A percentile compares a stretch with the other conserved stretches of the same genome.
These are phyloP conservation scores for Aphaenogaster ashmeadi DNA, from an alignment of 1,140 invertebrate genomes.

Conservation along the genomic window DNA sequence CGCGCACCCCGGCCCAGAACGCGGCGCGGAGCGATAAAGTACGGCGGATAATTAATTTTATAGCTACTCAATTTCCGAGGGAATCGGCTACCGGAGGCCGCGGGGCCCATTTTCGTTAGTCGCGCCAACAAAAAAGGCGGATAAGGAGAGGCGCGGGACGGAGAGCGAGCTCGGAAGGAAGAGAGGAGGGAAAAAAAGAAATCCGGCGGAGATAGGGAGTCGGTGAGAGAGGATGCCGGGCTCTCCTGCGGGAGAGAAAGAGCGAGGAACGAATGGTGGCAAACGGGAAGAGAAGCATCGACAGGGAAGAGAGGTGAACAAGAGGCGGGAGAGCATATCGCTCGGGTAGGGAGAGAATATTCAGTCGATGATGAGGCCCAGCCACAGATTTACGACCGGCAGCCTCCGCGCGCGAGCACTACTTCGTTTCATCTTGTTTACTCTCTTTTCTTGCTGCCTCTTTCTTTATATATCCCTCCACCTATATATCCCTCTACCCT, in stretches of 20 bases:
- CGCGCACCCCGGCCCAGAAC: constrained; percentile 44
- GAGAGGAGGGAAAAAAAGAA: background rate
- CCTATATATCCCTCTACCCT: background rate
- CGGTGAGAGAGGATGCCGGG: background rate
- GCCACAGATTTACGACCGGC: constrained; percentile 85
- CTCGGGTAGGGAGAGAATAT: constrained; percentile 77
- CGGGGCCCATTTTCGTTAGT: constrained; percentile 82
- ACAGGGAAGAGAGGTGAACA: constrained; percentile 29
- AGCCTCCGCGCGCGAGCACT: constrained; percentile 77
- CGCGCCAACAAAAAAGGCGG: constrained; percentile 77
- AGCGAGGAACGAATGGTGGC: background rate
- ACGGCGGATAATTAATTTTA: constrained; percentile 87
- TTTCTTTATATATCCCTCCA: constrained; percentile 50
- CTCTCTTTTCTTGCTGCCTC: constrained; percentile 74
- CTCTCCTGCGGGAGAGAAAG: constrained; percentile 2
- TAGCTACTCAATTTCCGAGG: constrained; percentile 87
- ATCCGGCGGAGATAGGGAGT: background rate
- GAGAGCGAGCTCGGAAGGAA: background rate
- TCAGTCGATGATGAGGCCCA: constrained; percentile 83
- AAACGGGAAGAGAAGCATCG: constrained; percentile 25
- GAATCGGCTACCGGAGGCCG: constrained; percentile 85
- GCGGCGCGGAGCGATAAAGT: constrained; percentile 82
- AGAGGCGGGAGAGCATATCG: constrained; percentile 25
- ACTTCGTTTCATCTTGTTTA: constrained; percentile 76
- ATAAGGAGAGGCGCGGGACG: constrained; percentile 49